Percentiles rank a stretch among this genome's conserved stretches.
phyloP scores from a whole-genome alignment of 64 coral and sea anemone species.

The Montipora capricornis region DNA sequence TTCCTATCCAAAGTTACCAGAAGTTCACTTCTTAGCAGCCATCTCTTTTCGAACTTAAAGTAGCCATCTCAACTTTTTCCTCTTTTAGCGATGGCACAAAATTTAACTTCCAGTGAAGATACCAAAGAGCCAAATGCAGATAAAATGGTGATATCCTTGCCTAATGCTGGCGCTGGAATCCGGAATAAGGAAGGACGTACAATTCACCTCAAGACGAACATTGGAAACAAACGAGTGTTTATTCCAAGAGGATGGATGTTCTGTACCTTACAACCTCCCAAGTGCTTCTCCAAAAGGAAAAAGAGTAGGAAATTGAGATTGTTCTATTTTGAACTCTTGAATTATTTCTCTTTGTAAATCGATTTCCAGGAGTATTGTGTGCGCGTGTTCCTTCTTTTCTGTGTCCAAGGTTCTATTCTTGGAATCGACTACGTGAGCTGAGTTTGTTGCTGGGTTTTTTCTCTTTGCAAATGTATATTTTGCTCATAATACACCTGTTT shows the following conservation, averaged over 20 bases:
- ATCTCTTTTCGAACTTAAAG: too few species aligned
- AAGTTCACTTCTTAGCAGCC: too few species aligned
- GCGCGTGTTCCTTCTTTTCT: not conserved
- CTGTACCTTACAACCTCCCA: conserved; percentile 50
- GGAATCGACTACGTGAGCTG: not conserved
- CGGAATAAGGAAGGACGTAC: conserved; percentile 31
- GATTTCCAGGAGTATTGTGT: too few species aligned
- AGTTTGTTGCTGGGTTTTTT: too few species aligned
- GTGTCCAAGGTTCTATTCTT: not conserved
- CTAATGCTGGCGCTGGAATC: not conserved
- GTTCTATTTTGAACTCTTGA: not conserved
- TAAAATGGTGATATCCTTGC: not conserved
- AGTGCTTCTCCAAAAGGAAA: conserved; percentile 59
- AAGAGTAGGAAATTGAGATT: conserved; percentile 14
- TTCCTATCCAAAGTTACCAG: too few species aligned
- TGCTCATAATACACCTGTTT: too few species aligned
- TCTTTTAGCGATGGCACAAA: not conserved
- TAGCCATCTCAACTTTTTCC: not conserved
- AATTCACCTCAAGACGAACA: conserved; percentile 42
- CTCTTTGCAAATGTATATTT: too few species aligned
- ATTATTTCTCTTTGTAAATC: too few species aligned
- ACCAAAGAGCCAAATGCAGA: not conserved
- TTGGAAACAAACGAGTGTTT: conserved; percentile 55
- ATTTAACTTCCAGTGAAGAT: not conserved
- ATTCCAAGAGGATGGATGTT: conserved; percentile 79